Percentiles rank a stretch among this genome's conserved stretches.
Evolutionary conservation across 1,140 invertebrate genomes (phyloP).

Genomic region (Leptinotarsa undecemlineata): DNA sequence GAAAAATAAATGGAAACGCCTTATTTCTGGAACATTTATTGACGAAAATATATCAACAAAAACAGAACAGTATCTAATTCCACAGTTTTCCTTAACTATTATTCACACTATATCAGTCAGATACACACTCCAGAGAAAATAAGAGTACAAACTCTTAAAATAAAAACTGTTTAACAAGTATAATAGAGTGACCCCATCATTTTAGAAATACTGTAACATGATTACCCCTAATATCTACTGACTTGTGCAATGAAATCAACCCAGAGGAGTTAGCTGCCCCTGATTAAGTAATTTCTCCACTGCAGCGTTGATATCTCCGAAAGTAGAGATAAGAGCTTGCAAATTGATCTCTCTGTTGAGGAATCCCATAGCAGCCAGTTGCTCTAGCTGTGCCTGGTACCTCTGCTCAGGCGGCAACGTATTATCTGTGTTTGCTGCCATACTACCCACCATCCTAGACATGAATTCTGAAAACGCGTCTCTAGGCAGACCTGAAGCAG

Average conservation of each 20-base stretch:
- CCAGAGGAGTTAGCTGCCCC: constrained; percentile 76
- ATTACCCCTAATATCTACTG: too few relatives aligned
- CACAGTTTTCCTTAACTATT: not conserved
- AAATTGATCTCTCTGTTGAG: constrained; percentile 97
- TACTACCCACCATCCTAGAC: constrained; percentile 83
- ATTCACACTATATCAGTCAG: not conserved
- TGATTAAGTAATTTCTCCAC: constrained; percentile 88
- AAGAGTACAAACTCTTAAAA: too few relatives aligned
- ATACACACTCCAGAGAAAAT: not conserved
- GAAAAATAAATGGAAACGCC: too few relatives aligned
- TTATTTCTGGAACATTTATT: not conserved
- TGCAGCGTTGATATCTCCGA: constrained; percentile 96
- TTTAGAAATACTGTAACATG: too few relatives aligned
- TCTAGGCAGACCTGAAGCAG: constrained; percentile 51
- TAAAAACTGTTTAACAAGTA: too few relatives aligned
- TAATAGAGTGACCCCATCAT: too few relatives aligned
- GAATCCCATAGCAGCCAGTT: constrained; percentile 97
- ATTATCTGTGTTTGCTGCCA: constrained; percentile 63
- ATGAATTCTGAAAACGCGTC: constrained; percentile 71
- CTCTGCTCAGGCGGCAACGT: constrained; percentile 90
- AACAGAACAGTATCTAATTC: not conserved
- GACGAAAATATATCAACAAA: constrained; percentile 1
- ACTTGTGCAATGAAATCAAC: not conserved
- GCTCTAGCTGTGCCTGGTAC: constrained; percentile 93
- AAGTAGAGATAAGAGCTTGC: constrained; percentile 94